Evolutionary conservation across 92 coral and sea anemone genomes (phyloP).

Genomic region (Porites cylindrica): DNA sequence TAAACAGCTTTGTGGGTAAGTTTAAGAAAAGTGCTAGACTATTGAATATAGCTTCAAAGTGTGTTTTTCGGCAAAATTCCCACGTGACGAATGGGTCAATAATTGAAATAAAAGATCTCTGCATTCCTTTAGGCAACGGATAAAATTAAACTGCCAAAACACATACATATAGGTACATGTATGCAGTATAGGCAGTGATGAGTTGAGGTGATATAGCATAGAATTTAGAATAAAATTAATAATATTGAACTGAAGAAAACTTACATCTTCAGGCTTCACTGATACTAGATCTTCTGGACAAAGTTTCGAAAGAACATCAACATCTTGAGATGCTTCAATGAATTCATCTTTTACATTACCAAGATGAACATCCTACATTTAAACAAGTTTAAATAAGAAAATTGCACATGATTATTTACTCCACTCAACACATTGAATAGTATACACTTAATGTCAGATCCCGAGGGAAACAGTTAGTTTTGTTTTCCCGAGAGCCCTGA

Average conservation of each 20-base stretch:
- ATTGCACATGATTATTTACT: background rate
- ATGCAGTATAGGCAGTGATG: background rate
- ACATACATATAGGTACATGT: background rate
- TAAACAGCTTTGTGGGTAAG: too few relatives aligned
- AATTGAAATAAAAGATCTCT: too few relatives aligned
- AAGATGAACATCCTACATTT: constrained; percentile 66
- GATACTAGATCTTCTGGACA: constrained; percentile 84
- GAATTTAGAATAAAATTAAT: background rate
- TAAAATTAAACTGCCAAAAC: background rate
- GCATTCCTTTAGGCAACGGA: too few relatives aligned
- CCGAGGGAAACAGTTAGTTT: too few relatives aligned
- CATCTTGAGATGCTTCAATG: constrained; percentile 75
- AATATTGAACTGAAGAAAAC: constrained; percentile 15
- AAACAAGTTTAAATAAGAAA: background rate
- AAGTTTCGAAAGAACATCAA: constrained; percentile 68
- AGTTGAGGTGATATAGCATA: background rate
- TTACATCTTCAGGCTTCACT: constrained; percentile 89
- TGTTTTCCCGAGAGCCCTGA: too few relatives aligned
- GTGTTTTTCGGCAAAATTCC: too few relatives aligned
- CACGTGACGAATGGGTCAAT: too few relatives aligned
- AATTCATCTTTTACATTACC: constrained; percentile 71
- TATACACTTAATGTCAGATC: too few relatives aligned
- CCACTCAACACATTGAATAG: too few relatives aligned
- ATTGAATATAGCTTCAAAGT: too few relatives aligned
- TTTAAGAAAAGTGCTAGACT: too few relatives aligned